phyloP scores from a whole-genome alignment of 2,888 invertebrate genomes.

The Melinaea marsaeus region DNA sequence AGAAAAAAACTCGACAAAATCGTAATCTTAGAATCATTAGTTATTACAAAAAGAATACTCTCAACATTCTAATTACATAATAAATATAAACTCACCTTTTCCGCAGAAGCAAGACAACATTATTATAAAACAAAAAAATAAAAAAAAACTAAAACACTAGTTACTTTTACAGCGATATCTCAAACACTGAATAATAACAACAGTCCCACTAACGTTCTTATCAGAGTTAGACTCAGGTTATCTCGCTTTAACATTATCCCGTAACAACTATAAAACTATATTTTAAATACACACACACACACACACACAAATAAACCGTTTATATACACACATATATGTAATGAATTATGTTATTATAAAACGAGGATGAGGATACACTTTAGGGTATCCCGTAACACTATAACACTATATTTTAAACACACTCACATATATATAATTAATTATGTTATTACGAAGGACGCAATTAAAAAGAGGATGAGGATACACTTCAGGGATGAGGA shows the following conservation, averaged over 20 bases:
- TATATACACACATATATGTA: too few species aligned
- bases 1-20: too few species aligned
- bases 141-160: conserved; percentile 47
- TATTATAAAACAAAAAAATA: conserved; percentile 40
- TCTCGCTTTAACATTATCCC: conserved; percentile 18
- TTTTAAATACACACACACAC: not conserved
- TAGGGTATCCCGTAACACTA: too few species aligned
- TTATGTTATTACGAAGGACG: conserved; percentile 15
- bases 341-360: too few species aligned
- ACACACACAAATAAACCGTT: not conserved
- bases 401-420: too few species aligned
- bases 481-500: conserved; percentile 13
- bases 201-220: conserved; percentile 61
- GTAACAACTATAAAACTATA: not conserved
- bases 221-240: conserved; percentile 47
- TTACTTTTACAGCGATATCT: conserved; percentile 58
- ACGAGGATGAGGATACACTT: too few species aligned
- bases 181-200: conserved; percentile 65
- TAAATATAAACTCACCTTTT: conserved; percentile 36
- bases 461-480: conserved; percentile 34
- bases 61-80: too few species aligned
- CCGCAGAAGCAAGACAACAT: conserved; percentile 47
- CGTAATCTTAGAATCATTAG: too few species aligned
- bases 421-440: too few species aligned
- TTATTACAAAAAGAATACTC: too few species aligned